Evolutionary conservation across 2,797 vertebrate species (phyloP), one percentile per base, ranked within the genome.

Genomic region (Bradypodion ventrale): DNA sequence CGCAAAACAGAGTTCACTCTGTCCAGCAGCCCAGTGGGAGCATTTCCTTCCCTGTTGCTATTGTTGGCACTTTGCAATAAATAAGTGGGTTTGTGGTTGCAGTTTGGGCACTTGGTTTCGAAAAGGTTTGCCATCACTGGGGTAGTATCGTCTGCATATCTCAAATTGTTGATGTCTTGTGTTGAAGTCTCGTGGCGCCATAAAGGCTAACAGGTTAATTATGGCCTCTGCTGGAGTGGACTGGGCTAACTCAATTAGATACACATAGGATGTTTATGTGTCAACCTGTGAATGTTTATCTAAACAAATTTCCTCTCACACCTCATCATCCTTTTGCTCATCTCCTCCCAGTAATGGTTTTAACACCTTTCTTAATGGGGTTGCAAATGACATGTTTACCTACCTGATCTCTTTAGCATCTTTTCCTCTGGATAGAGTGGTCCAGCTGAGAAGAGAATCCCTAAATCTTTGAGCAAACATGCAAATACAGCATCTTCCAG

Each of bases 341-440:
- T 82, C 79, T 85, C 79, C 79, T 76, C 42, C 42, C 66, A 77
- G 42, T 82, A 73, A 82, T 82, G 84, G 84, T 56, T 77, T 85
- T 85, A 85, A 25, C 78, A 63, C 79, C 73, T 76, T 77, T 27
- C 32, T 76, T 85, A 85, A 85, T 85, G 79, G 76, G 79, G 73
- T 76, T 85, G 84, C 74, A 82, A 85, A 85, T 82, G 73, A 81
- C 79, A 72, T 85, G 44, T 85, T 85, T 81, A 81, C 84, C 60
- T 81, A 82, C 56, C 84, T 85, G 77, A 74, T 85, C 60, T 79
- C 77, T 85, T 85, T 80, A 80, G 35, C 77, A 85, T 72, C 70
- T 85, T 78, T 44, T 44, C 35, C 77, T 69, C 70, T 74, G 77
- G 60, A 80, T 77, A 85, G 73, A 70, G 75, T 85, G 65, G 52